Conservation (phyloP, 2,797 vertebrate species). For the Apogon talboti region DNA sequence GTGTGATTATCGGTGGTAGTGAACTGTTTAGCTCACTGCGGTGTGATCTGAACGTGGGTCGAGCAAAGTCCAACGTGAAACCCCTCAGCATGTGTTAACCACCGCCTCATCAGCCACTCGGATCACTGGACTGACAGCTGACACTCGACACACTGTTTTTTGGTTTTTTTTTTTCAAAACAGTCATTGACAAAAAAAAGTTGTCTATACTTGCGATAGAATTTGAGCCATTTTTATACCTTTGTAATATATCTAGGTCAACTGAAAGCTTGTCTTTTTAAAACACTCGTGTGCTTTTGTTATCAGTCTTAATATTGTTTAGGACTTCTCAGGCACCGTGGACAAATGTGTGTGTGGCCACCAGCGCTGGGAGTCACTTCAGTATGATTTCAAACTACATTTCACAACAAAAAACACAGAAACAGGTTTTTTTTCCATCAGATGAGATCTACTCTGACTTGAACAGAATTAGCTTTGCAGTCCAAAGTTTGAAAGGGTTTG, state of each 20-base stretch:
- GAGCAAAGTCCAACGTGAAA: slow-evolving; percentile 16
- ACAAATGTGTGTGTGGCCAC: slow-evolving; percentile 10
- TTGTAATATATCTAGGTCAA: slow-evolving; percentile 62
- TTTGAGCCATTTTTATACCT: slow-evolving; percentile 68
- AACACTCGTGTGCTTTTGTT: slow-evolving; percentile 36
- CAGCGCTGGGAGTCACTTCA: slow-evolving; percentile 23
- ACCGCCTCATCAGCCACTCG: slow-evolving; percentile 54
- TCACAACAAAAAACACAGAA: not conserved
- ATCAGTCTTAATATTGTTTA: slow-evolving; percentile 14
- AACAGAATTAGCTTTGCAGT: not conserved
- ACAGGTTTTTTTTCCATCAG: not conserved
- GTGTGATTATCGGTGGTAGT: slow-evolving; percentile 14
- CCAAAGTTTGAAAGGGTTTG: not conserved
- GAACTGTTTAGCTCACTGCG: slow-evolving; percentile 32
- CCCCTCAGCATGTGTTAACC: slow-evolving; percentile 30
- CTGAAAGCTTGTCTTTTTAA: slow-evolving; percentile 19
- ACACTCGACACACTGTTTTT: slow-evolving; percentile 31
- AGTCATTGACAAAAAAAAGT: slow-evolving; percentile 17
- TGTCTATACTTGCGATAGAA: slow-evolving; percentile 55
- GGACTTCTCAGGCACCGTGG: slow-evolving; percentile 3
- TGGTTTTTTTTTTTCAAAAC: slow-evolving; percentile 10
- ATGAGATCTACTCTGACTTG: not conserved
- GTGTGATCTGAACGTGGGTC: slow-evolving; percentile 33
- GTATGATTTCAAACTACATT: not conserved
- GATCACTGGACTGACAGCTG: slow-evolving; percentile 33